Evolutionary conservation across 1,140 invertebrate genomes (phyloP), one percentile per base, ranked within the genome.

Genomic region (Philopotamus ludificatus): DNA sequence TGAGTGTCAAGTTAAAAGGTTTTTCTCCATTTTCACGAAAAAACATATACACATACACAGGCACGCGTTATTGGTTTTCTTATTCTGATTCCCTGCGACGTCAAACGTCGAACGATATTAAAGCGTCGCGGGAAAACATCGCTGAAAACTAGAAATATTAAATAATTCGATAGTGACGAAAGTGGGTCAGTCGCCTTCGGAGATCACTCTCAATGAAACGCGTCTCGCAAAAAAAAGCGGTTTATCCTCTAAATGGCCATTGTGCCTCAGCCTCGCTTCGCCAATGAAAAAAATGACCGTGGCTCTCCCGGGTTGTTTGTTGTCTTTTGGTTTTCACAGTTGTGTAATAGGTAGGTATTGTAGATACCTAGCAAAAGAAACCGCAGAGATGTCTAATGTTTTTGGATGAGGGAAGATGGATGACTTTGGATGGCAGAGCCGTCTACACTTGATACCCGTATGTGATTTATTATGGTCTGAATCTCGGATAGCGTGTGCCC

Each of bases 361-460:
- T 34, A 7, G 28, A 12, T 34, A 34, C 28, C 28, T 47, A 25
- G n/a, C n/a, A n/a, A 23, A 66, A 60, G 41, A 59, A 25, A 57
- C 18, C 45, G 50, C 26, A 42, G 57, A 47, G 44, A 26, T 53
- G 55, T 70, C 65, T 70, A 70, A 67, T 70, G 64, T 67, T 65
- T 70, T 61, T 59, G 42, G 61, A 61, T 62, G 45, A 62, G 20
- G 42, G 59, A 70, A 70, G 68, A 70, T 70, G 68, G 65, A 70
- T 70, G 68, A 57, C 60, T 66, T 62, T 54, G 64, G 61, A 63
- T 67, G 65, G 62, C 68, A 67, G 61, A n/a, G 25, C 49, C 55
- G 65, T 70, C 68, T 70, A 66, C 65, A 70, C 68, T 70, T 70
- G 68, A 70, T 70, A 70, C 65, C 53, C 62, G 68, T 70, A 44